Conservation (phyloP, 1,140 invertebrate species). For the Conus ventricosus region DNA sequence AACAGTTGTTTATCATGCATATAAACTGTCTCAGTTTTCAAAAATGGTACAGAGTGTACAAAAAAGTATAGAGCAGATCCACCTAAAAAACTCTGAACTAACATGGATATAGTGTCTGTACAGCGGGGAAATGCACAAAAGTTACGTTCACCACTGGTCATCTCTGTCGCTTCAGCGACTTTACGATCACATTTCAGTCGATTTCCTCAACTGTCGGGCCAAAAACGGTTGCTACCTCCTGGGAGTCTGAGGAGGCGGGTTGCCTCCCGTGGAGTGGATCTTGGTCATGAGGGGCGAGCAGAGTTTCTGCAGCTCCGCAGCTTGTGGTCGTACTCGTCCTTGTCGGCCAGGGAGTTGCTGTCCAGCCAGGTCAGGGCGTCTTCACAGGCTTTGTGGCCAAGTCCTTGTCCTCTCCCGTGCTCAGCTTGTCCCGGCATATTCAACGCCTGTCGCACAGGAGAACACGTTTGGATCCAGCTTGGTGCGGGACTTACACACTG, state of each 20-base stretch:
- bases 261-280: conserved; percentile 71
- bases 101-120: no score
- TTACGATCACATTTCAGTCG: conserved; percentile 67
- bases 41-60: not conserved
- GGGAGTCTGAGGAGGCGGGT: not conserved
- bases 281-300: no score
- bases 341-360: no score
- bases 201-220: conserved; percentile 66
- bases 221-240: not conserved
- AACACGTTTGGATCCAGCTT: conserved; percentile 77
- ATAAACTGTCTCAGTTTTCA: not conserved
- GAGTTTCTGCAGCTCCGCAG: conserved; percentile 78
- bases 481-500: conserved; percentile 88
- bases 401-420: conserved; percentile 78
- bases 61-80: not conserved
- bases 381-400: conserved; percentile 76
- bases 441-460: conserved; percentile 91
- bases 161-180: not conserved
- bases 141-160: no score
- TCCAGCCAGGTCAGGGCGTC: no score
- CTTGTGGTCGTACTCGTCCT: no score
- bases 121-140: no score
- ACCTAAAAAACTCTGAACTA: not conserved
- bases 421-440: conserved; percentile 80
- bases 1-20: no score